Conservation (phyloP, 1,140 invertebrate species). For the Papilio polyxenes region DNA sequence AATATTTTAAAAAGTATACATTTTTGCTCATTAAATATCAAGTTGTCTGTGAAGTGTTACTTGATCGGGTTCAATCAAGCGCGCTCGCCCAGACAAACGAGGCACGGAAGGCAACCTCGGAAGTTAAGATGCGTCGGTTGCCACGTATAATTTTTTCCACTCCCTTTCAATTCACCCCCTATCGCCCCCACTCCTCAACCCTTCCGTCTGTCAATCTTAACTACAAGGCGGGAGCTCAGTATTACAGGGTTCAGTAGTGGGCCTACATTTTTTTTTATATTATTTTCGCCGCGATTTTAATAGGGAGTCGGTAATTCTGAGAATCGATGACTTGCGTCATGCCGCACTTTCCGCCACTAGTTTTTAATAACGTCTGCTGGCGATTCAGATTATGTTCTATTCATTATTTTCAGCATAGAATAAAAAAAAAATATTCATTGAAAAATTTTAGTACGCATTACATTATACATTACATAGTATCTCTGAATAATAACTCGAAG, state of each 20-base stretch:
- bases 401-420: slow-evolving; percentile 18
- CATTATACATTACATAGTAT: slow-evolving; percentile 12
- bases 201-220: slow-evolving; percentile 80
- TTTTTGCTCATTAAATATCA: slow-evolving; percentile 23
- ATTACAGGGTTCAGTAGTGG: slow-evolving; percentile 72
- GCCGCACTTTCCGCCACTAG: slow-evolving; percentile 40
- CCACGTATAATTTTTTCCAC: slow-evolving; percentile 79
- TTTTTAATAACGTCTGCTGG: slow-evolving; percentile 41
- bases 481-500: slow-evolving; percentile 19
- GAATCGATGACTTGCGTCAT: slow-evolving; percentile 64
- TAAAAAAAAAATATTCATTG: slow-evolving; percentile 18
- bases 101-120: slow-evolving; percentile 64
- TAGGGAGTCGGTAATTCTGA: slow-evolving; percentile 65
- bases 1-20: neutral
- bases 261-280: slow-evolving; percentile 66
- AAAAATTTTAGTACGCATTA: slow-evolving; percentile 6
- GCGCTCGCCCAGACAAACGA: slow-evolving; percentile 51
- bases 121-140: slow-evolving; percentile 78
- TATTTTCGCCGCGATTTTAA: slow-evolving; percentile 68
- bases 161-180: slow-evolving; percentile 75
- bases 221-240: slow-evolving; percentile 70
- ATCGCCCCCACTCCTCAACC: slow-evolving; percentile 65
- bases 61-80: slow-evolving; percentile 48
- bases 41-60: slow-evolving; percentile 16
- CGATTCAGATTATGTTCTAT: slow-evolving; percentile 8